These are phyloP conservation scores for Octopus sinensis DNA, from an alignment of 1,140 invertebrate species.

Conservation along the genomic window DNA sequence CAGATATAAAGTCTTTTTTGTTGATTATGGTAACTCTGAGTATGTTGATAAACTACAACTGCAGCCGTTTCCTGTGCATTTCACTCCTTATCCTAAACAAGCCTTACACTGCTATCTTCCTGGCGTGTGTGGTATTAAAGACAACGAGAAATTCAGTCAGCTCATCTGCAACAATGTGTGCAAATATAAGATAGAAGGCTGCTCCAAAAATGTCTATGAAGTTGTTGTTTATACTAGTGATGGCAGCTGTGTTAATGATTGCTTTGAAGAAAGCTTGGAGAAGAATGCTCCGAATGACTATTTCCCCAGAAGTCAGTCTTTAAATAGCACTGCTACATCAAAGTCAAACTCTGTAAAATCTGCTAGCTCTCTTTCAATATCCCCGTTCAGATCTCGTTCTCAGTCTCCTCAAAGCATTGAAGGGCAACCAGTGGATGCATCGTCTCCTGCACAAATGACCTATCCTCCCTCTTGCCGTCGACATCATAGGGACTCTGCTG, in stretches of 20 bases:
- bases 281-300: background rate
- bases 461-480: background rate
- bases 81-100: background rate
- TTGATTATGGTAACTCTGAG: constrained; percentile 28
- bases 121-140: background rate
- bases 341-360: background rate
- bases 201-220: background rate
- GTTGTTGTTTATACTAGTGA: background rate
- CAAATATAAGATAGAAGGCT: background rate
- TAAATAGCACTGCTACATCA: background rate
- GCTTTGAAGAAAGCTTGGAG: background rate
- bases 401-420: background rate
- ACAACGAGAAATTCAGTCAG: background rate
- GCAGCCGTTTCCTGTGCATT: background rate
- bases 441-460: background rate
- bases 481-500: background rate
- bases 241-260: background rate
- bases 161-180: background rate
- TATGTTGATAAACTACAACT: background rate
- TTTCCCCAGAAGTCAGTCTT: background rate
- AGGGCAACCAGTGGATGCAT: background rate
- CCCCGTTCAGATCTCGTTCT: background rate
- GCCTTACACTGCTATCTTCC: background rate
- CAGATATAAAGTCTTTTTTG: constrained; percentile 18
- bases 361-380: background rate